A percentile compares a stretch with the other conserved stretches of the same genome.
Conservation (phyloP, 2,797 vertebrate species). For the Sylvia borin region DNA sequence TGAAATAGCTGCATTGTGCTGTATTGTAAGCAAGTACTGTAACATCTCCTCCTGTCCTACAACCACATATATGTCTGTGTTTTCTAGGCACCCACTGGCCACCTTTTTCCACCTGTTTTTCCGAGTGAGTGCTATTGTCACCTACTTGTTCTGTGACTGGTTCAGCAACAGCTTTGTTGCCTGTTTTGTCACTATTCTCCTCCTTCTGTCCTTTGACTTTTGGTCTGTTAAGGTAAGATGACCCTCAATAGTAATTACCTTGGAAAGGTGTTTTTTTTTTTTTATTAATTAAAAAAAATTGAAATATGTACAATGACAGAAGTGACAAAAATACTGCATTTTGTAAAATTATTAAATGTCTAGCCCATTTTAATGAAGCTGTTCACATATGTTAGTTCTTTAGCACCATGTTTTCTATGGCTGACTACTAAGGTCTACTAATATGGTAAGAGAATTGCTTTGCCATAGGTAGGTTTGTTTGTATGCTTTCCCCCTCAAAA, state of each 20-base stretch:
- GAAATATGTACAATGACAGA: not conserved
- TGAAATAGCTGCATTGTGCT: not conserved
- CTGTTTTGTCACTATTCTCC: slow-evolving; percentile 83
- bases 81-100: slow-evolving; percentile 82
- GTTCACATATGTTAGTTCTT: not conserved
- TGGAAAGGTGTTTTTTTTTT: not conserved
- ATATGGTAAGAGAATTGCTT: not conserved
- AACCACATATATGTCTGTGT: not conserved
- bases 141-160: slow-evolving; percentile 85
- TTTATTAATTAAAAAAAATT: not conserved
- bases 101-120: slow-evolving; percentile 87
- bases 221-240: slow-evolving; percentile 85
- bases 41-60: not conserved
- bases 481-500: not conserved
- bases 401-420: not conserved
- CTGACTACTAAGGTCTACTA: not conserved
- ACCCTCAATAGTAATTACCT: not conserved
- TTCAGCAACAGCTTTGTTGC: slow-evolving; percentile 84
- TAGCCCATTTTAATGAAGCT: not conserved
- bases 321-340: not conserved
- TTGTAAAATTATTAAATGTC: not conserved
- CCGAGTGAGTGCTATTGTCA: slow-evolving; percentile 81
- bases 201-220: slow-evolving; percentile 84
- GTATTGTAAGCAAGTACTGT: not conserved
- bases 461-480: not conserved